These are phyloP conservation scores for Coenonympha glycerion DNA, from an alignment of 2,888 invertebrate genomes.

Conservation along the genomic window DNA sequence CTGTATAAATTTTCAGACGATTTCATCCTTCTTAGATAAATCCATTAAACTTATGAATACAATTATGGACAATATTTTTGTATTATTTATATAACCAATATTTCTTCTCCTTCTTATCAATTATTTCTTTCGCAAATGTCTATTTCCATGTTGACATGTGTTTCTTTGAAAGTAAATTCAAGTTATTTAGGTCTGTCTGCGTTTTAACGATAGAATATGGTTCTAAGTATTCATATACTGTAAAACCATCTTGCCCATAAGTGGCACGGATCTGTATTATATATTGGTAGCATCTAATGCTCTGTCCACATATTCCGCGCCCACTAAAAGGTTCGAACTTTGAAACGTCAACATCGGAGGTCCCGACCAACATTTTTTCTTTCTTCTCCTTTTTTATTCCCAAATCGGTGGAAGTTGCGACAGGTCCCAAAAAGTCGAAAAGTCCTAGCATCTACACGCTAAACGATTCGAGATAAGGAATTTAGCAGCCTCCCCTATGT, in stretches of 20 bases:
- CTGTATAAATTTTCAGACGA: background rate
- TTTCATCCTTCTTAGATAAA: too few relatives aligned
- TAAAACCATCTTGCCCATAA: background rate
- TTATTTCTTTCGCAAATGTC: too few relatives aligned
- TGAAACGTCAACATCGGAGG: slow-evolving; percentile 24
- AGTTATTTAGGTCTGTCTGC: too few relatives aligned
- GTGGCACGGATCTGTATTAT: slow-evolving; percentile 1
- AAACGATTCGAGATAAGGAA: slow-evolving; percentile 64
- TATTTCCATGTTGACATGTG: too few relatives aligned
- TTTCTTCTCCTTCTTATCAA: too few relatives aligned
- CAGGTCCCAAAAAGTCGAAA: slow-evolving; percentile 30
- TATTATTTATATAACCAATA: too few relatives aligned
- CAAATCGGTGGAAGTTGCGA: slow-evolving; percentile 26
- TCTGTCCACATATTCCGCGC: background rate
- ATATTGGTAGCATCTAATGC: slow-evolving; percentile 9
- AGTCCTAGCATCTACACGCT: slow-evolving; percentile 36
- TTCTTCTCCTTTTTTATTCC: slow-evolving; percentile 21
- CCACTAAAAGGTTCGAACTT: slow-evolving; percentile 19
- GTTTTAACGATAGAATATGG: background rate
- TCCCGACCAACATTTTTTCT: slow-evolving; percentile 15
- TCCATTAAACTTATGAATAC: too few relatives aligned
- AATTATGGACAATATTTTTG: too few relatives aligned
- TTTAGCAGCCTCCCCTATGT: slow-evolving; percentile 65
- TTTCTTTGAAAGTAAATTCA: too few relatives aligned
- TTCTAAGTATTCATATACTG: background rate